Evolutionary conservation across 2,888 invertebrate genomes (phyloP).

Genomic region (Lydus trimaculatus): DNA sequence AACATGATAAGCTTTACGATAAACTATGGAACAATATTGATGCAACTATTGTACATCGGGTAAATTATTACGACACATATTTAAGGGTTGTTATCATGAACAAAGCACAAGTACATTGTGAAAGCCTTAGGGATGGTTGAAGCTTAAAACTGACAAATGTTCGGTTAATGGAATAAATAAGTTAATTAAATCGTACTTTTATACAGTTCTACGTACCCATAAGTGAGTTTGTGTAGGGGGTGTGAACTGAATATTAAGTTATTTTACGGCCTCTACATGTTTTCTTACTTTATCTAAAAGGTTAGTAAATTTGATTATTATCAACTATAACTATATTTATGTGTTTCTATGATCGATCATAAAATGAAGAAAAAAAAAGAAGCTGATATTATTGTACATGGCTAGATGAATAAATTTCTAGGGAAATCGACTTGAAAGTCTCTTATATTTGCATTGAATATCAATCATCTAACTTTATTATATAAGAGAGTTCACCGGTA

Average conservation of each 20-base stretch:
- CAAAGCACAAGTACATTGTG: neutral
- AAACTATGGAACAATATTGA: too few species aligned
- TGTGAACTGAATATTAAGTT: conserved; percentile 38
- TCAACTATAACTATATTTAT: conserved; percentile 1
- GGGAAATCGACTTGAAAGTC: neutral
- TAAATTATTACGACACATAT: too few species aligned
- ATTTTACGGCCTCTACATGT: conserved; percentile 28
- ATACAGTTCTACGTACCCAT: conserved; percentile 18
- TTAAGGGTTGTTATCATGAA: neutral
- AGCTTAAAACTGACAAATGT: conserved; percentile 35
- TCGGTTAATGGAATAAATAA: conserved; percentile 41
- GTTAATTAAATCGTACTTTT: conserved; percentile 39
- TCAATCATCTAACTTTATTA: neutral
- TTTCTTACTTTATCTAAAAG: conserved; percentile 27
- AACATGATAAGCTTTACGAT: neutral
- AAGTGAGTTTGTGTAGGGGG: conserved; percentile 26
- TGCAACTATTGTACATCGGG: neutral
- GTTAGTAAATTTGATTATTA: conserved; percentile 10
- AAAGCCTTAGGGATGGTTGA: neutral
- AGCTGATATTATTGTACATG: neutral
- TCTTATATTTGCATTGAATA: neutral
- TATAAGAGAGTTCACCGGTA: neutral
- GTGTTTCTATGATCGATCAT: neutral
- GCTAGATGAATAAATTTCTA: neutral
- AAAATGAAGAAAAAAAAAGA: neutral